These are phyloP conservation scores for Megaustenia siamemsis DNA, from an alignment of 2,888 invertebrate genomes.

Conservation along the genomic window DNA sequence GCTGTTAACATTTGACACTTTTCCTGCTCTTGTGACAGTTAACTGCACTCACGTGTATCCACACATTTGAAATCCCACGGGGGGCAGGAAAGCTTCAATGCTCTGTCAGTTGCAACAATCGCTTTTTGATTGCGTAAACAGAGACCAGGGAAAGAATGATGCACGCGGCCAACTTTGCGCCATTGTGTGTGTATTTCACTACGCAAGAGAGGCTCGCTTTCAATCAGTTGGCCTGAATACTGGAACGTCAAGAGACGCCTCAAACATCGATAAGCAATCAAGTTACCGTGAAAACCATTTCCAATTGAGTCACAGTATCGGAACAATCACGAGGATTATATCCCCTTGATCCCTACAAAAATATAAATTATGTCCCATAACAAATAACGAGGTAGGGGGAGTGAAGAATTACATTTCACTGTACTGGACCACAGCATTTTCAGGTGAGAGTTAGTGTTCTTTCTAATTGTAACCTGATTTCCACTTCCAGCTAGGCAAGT, in stretches of 20 bases:
- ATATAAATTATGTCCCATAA: too few species aligned
- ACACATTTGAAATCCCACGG: background rate
- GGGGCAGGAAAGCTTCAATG: background rate
- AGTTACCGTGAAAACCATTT: background rate
- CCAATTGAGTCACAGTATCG: background rate
- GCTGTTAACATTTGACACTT: too few species aligned
- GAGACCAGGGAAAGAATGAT: background rate
- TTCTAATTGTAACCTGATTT: too few species aligned
- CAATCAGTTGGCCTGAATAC: background rate
- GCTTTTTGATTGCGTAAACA: background rate
- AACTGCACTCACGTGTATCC: background rate
- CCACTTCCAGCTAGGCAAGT: too few species aligned
- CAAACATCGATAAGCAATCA: background rate
- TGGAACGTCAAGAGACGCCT: background rate
- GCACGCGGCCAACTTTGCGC: background rate
- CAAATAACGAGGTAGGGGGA: too few species aligned
- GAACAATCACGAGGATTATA: too few species aligned
- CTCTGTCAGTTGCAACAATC: background rate
- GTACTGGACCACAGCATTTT: too few species aligned
- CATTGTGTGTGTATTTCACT: background rate
- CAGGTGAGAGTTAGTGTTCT: too few species aligned
- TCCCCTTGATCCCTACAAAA: too few species aligned
- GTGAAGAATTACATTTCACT: too few species aligned
- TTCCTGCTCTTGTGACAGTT: too few species aligned
- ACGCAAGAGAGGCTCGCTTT: background rate